These are phyloP conservation scores for Falcaria lacertinaria DNA, from an alignment of 2,888 invertebrate species.

Conservation along the genomic window DNA sequence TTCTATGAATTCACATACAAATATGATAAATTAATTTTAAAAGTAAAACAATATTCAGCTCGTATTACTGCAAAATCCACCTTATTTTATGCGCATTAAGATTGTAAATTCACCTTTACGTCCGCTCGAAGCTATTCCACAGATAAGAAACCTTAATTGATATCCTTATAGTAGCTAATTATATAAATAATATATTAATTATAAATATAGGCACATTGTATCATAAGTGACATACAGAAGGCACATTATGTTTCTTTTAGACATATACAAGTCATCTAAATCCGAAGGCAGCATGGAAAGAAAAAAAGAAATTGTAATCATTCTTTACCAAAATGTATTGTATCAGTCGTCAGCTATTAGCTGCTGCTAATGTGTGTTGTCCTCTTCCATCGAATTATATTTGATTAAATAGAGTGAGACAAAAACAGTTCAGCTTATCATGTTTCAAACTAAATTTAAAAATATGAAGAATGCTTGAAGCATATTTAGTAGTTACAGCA, in stretches of 20 bases:
- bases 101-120: not conserved
- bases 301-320: conserved; percentile 31
- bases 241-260: conserved; percentile 40
- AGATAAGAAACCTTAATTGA: not conserved
- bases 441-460: no score
- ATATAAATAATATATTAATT: conserved; percentile 16
- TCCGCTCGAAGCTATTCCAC: not conserved
- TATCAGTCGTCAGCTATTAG: no score
- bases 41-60: no score
- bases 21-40: no score
- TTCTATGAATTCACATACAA: no score
- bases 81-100: not conserved
- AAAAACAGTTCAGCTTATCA: no score
- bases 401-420: no score
- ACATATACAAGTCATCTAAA: conserved; percentile 41
- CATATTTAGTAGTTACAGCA: no score
- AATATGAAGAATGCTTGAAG: no score
- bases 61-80: not conserved
- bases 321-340: conserved; percentile 7
- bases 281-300: conserved; percentile 62
- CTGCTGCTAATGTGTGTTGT: no score
- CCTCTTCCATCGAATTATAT: no score
- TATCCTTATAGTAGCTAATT: conserved; percentile 8
- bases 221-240: conserved; percentile 48
- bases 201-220: conserved; percentile 46